Evolutionary conservation across 2,113 vertebrate species (phyloP).

Genomic region (Gallinago paraguaiae): DNA sequence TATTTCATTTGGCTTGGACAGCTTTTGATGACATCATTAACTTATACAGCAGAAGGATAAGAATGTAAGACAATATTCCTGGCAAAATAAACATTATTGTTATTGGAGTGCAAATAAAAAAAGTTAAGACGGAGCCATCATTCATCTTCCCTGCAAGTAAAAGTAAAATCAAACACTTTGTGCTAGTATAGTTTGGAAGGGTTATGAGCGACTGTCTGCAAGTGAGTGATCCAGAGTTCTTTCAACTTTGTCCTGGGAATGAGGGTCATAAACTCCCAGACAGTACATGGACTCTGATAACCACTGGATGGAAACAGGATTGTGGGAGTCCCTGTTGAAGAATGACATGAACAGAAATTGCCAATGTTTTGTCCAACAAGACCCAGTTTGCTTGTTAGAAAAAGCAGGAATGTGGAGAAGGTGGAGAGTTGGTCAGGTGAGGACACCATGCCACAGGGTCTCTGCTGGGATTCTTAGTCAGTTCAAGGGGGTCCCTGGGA

Average conservation of each 20-base stretch:
- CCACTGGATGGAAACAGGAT: background rate
- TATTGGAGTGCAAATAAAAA: conserved; percentile 46
- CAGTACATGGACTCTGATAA: background rate
- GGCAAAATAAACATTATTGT: conserved; percentile 28
- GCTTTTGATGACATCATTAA: conserved; percentile 24
- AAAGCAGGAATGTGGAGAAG: background rate
- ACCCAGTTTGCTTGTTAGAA: background rate
- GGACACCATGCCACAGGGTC: background rate
- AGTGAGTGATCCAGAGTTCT: background rate
- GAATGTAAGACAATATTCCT: conserved; percentile 38
- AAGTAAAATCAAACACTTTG: conserved; percentile 26
- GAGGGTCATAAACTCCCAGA: background rate
- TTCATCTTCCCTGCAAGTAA: background rate
- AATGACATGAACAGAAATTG: background rate
- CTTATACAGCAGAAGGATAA: background rate
- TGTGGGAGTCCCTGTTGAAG: background rate
- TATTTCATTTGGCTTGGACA: conserved; percentile 3
- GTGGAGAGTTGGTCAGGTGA: background rate
- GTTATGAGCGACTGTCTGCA: background rate
- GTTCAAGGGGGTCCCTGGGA: background rate
- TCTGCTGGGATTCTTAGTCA: background rate
- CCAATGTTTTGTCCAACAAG: background rate
- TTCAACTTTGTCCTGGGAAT: conserved; percentile 3
- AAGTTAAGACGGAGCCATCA: conserved; percentile 4
- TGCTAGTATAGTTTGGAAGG: background rate